These are phyloP conservation scores for Brachymystax lenok DNA, from an alignment of 2,797 vertebrate genomes.

Conservation along the genomic window DNA sequence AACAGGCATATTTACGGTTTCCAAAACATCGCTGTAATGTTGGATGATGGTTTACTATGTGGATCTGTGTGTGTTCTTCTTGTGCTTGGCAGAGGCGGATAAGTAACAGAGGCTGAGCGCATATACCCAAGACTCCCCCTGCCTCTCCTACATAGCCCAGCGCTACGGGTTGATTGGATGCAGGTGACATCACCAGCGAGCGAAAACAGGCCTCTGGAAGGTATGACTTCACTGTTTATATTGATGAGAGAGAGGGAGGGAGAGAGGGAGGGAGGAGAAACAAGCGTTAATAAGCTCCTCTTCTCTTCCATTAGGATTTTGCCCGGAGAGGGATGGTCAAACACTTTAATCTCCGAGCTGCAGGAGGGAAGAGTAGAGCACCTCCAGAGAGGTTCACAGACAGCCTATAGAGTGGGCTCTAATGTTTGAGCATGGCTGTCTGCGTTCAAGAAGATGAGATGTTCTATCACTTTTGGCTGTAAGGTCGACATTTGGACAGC, in stretches of 20 bases:
- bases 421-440: background rate
- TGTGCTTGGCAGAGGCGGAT: conserved; percentile 43
- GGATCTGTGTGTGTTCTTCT: conserved; percentile 22
- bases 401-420: background rate
- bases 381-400: conserved; percentile 20
- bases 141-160: conserved; percentile 55
- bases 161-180: conserved; percentile 77
- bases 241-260: conserved; percentile 46
- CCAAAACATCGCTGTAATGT: too few relatives aligned
- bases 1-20: background rate
- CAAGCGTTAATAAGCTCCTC: conserved; percentile 25
- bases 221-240: conserved; percentile 80
- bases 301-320: conserved; percentile 72
- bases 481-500: background rate
- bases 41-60: background rate
- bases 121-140: conserved; percentile 40
- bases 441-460: background rate
- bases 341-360: conserved; percentile 52
- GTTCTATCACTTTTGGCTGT: background rate
- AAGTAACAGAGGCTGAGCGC: conserved; percentile 58
- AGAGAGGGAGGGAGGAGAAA: background rate
- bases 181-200: conserved; percentile 77
- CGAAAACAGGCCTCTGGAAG: conserved; percentile 75
- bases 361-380: conserved; percentile 11
- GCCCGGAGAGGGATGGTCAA: conserved; percentile 54